A percentile compares a stretch with the other conserved stretches of the same genome.
phyloP scores from a whole-genome alignment of 1,140 invertebrate genomes.

The Onthophagus taurus region DNA sequence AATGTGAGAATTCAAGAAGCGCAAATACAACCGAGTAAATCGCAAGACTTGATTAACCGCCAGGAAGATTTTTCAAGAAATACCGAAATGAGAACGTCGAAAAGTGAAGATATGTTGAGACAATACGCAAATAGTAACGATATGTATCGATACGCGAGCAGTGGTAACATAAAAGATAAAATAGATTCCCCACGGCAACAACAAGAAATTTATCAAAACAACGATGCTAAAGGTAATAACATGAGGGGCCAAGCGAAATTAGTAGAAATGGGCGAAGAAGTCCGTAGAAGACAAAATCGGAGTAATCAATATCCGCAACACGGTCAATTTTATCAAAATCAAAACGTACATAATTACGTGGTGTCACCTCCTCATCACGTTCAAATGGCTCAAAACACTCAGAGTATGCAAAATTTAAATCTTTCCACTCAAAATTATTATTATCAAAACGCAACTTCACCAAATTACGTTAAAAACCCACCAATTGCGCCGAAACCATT shows the following conservation, averaged over 20 bases:
- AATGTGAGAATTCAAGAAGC: slow-evolving; percentile 28
- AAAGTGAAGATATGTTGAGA: slow-evolving; percentile 33
- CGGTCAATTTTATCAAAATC: slow-evolving; percentile 19
- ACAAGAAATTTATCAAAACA: slow-evolving; percentile 20
- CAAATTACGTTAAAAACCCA: slow-evolving; percentile 35
- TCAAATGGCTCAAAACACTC: slow-evolving; percentile 29
- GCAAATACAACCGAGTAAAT: slow-evolving; percentile 22
- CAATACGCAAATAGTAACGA: slow-evolving; percentile 27
- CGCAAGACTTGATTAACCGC: slow-evolving; percentile 1
- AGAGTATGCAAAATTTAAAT: slow-evolving; percentile 34
- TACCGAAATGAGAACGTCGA: slow-evolving; percentile 31
- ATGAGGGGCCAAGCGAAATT: slow-evolving; percentile 64
- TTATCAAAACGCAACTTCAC: slow-evolving; percentile 35
- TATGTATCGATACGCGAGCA: slow-evolving; percentile 34
- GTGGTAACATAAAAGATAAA: slow-evolving; percentile 31
- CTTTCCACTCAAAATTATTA: slow-evolving; percentile 19
- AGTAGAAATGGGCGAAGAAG: slow-evolving; percentile 74
- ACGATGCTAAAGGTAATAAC: slow-evolving; percentile 14
- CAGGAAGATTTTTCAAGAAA: slow-evolving; percentile 24
- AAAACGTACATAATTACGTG: slow-evolving; percentile 3
- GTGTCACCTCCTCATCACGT: slow-evolving; percentile 17
- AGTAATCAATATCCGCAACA: slow-evolving; percentile 21
- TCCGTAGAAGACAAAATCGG: slow-evolving; percentile 58
- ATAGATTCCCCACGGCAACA: slow-evolving; percentile 13
- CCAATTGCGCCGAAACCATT: slow-evolving; percentile 43